These are phyloP conservation scores for Harpagoxenus sublaevis DNA, from an alignment of 2,888 invertebrate genomes.

Conservation along the genomic window DNA sequence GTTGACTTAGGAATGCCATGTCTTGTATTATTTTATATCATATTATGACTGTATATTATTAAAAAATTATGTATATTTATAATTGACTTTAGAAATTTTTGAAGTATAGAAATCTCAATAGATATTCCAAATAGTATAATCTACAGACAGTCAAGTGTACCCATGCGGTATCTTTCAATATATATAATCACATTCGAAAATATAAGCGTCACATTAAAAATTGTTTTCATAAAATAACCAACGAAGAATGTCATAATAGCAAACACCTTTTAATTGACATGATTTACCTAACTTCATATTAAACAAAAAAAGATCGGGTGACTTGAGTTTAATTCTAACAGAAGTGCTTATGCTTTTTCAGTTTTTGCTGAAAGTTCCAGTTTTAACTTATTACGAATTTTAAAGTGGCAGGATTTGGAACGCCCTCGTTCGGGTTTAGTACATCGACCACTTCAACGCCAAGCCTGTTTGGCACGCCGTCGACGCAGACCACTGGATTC, in stretches of 20 bases:
- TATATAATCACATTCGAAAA: conserved; percentile 16
- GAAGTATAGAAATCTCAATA: background rate
- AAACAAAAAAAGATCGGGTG: conserved; percentile 19
- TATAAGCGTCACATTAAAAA: conserved; percentile 33
- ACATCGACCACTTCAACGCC: conserved; percentile 87
- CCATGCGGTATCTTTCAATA: conserved; percentile 17
- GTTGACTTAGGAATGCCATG: conserved; percentile 41
- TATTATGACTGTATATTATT: conserved; percentile 6
- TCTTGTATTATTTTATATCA: background rate
- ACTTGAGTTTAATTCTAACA: background rate
- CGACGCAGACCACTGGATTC: conserved; percentile 85
- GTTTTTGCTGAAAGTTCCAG: background rate
- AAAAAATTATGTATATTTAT: background rate
- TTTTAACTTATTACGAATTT: conserved; percentile 16
- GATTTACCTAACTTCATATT: conserved; percentile 45
- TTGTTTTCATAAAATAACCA: conserved; percentile 28
- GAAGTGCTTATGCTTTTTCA: background rate
- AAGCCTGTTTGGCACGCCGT: conserved; percentile 86
- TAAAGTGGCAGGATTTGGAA: conserved; percentile 86
- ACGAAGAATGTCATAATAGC: conserved; percentile 30
- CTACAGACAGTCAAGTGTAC: background rate
- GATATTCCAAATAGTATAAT: background rate
- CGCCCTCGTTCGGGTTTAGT: conserved; percentile 85
- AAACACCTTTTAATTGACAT: conserved; percentile 36
- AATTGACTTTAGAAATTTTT: background rate